Conservation (phyloP, 2,797 vertebrate species). For the Eremophila alpestris region DNA sequence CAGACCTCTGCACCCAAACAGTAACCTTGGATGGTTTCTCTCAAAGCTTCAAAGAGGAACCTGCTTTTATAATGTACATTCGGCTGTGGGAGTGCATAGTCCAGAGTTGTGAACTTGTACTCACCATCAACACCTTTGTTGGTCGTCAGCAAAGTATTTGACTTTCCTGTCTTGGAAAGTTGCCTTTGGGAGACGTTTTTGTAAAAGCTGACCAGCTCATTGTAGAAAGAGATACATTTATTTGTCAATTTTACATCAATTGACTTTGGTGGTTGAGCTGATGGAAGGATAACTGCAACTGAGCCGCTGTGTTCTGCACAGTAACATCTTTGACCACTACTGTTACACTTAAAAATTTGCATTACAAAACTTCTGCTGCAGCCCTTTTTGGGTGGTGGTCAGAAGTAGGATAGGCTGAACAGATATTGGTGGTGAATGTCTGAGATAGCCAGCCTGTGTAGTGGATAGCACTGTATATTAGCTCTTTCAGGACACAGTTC, state of each 20-base stretch:
- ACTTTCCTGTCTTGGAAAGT: neutral
- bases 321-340: neutral
- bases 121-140: neutral
- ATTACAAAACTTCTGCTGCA: neutral
- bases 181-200: neutral
- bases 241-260: neutral
- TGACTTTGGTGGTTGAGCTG: neutral
- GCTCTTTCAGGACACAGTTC: slow-evolving; percentile 22
- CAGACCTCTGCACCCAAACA: neutral
- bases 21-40: neutral
- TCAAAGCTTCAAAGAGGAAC: neutral
- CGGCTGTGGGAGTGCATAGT: neutral
- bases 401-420: neutral
- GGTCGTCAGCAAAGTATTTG: neutral
- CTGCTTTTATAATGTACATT: neutral
- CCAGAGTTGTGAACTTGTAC: neutral
- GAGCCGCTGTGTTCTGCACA: neutral
- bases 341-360: neutral
- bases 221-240: neutral
- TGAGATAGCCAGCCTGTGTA: neutral
- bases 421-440: neutral
- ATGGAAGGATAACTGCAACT: neutral
- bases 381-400: neutral
- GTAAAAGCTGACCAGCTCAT: neutral
- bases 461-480: neutral